phyloP scores from a whole-genome alignment of 2,113 vertebrate species.

The Illadopsis cleaveri region DNA sequence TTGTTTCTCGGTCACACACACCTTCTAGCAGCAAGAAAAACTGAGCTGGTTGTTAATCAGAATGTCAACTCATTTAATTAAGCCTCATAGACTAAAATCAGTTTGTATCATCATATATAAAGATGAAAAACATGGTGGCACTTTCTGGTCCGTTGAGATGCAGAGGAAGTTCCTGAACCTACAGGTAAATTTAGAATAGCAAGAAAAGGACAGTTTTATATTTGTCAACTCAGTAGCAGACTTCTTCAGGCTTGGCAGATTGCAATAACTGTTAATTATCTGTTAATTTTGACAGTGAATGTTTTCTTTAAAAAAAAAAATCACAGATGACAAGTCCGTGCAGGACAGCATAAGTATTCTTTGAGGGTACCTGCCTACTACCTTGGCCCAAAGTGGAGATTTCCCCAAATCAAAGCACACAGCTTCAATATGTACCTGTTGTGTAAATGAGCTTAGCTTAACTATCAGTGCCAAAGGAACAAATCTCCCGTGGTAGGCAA shows the following conservation, averaged over 20 bases:
- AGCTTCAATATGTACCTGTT: not conserved
- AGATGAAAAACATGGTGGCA: not conserved
- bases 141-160: not conserved
- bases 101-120: not conserved
- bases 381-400: not conserved
- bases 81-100: not conserved
- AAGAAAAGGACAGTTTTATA: not conserved
- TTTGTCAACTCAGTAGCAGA: not conserved
- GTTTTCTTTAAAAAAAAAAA: not conserved
- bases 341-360: not conserved
- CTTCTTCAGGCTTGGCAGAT: not conserved
- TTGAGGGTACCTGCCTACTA: not conserved
- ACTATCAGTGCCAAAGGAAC: not conserved
- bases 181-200: not conserved
- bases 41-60: fast-evolving
- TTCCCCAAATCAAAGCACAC: not conserved
- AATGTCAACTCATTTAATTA: not conserved
- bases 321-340: not conserved
- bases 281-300: not conserved
- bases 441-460: not conserved
- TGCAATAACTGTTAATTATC: not conserved
- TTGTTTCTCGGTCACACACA: not conserved
- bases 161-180: not conserved
- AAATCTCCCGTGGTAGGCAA: not conserved
- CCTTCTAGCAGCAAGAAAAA: not conserved